A percentile compares a stretch with the other conserved stretches of the same genome.
These are phyloP conservation scores for Darevskia nairensis DNA, from an alignment of 2,797 vertebrate species.

Conservation along the genomic window DNA sequence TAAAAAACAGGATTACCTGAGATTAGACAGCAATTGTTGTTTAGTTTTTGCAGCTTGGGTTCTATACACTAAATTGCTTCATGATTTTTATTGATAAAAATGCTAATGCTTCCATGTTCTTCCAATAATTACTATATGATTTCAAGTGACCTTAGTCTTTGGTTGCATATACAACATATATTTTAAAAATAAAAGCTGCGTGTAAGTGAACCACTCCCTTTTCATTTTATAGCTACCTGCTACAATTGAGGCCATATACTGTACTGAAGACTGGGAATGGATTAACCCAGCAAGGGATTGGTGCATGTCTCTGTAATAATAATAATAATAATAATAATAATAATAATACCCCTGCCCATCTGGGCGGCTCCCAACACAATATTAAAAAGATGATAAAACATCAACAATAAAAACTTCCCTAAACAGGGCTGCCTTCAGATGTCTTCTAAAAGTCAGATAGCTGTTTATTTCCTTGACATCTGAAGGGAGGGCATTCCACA, in stretches of 20 bases:
- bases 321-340: too few species aligned
- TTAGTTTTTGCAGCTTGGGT: not conserved
- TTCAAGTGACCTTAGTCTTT: not conserved
- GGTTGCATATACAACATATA: too few species aligned
- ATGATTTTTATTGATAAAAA: not conserved
- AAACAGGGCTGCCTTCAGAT: too few species aligned
- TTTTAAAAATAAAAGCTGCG: too few species aligned
- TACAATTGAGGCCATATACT: not conserved
- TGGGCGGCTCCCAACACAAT: too few species aligned
- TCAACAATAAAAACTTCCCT: too few species aligned
- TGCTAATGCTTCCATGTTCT: not conserved
- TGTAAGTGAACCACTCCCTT: not conserved
- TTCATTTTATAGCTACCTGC: not conserved
- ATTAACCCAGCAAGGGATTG: not conserved
- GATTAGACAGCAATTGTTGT: conserved; percentile 4
- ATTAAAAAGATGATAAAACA: too few species aligned
- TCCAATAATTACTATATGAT: not conserved
- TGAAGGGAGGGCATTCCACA: too few species aligned
- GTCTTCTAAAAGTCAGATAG: too few species aligned
- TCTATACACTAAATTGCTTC: not conserved
- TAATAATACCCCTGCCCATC: too few species aligned
- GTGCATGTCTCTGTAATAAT: not conserved
- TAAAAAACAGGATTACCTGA: conserved; percentile 6
- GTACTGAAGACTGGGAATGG: not conserved
- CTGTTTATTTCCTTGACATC: too few species aligned